Percentiles rank a stretch among this genome's conserved stretches.
phyloP scores from a whole-genome alignment of 2,797 vertebrate genomes.

The Phalanger gymnotis region DNA sequence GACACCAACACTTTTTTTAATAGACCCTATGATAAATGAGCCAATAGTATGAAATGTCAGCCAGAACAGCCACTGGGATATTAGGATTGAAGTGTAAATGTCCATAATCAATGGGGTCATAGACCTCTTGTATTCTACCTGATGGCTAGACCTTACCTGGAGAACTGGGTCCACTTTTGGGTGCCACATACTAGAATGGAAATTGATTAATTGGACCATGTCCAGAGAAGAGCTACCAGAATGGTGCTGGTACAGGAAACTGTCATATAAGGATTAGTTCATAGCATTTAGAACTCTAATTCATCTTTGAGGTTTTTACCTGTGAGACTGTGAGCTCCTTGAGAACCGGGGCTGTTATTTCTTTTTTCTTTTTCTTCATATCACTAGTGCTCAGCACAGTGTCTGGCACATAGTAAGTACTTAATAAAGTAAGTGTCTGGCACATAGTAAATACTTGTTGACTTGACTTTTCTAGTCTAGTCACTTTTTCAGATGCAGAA shows the following conservation, averaged over 20 bases:
- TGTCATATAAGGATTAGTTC: background rate
- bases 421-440: slow-evolving; percentile 48
- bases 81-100: background rate
- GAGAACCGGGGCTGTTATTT: slow-evolving; percentile 49
- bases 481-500: background rate
- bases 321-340: slow-evolving; percentile 20
- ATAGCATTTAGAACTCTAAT: background rate
- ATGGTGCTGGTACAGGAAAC: background rate
- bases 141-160: background rate
- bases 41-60: background rate
- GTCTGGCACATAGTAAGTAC: slow-evolving; percentile 38
- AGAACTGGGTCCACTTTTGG: background rate
- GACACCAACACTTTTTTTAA: background rate
- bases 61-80: background rate
- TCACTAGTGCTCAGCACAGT: slow-evolving; percentile 46
- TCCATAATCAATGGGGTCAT: background rate
- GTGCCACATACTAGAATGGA: background rate
- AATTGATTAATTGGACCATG: background rate
- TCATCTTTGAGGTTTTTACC: background rate
- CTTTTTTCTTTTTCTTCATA: slow-evolving; percentile 59
- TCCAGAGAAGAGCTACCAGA: background rate
- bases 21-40: background rate
- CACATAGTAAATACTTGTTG: slow-evolving; percentile 52
- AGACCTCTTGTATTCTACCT: background rate
- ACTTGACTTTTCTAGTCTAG: slow-evolving; percentile 41